Percentiles rank a stretch among this genome's conserved stretches.
Evolutionary conservation across 2,888 invertebrate genomes (phyloP).

Genomic region (Diabrotica balteata): DNA sequence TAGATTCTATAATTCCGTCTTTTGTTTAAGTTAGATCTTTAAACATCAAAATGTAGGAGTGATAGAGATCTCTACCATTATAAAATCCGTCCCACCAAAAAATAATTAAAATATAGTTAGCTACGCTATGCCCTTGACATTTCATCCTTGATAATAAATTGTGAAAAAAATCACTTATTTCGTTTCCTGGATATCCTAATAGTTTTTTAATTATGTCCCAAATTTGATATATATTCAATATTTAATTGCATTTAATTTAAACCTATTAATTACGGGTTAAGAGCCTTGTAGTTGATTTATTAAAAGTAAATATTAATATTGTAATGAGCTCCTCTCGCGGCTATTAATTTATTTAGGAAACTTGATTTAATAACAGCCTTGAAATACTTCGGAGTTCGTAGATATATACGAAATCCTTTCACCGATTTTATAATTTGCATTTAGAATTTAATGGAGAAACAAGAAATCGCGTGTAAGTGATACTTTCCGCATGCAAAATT

Average conservation of each 20-base stretch:
- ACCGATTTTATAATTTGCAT: constrained; percentile 19
- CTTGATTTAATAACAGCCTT: constrained; percentile 13
- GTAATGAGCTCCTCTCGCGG: not conserved
- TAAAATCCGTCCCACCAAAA: no score
- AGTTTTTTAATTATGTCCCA: not conserved
- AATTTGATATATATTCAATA: not conserved
- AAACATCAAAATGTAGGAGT: no score
- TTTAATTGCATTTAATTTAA: not conserved
- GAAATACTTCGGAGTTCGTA: constrained; percentile 18
- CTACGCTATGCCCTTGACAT: not conserved
- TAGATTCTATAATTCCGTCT: no score
- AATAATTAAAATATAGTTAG: no score
- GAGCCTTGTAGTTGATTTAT: not conserved
- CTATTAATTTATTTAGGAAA: not conserved
- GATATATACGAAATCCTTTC: constrained; percentile 19
- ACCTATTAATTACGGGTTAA: constrained; percentile 1
- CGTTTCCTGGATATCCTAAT: not conserved
- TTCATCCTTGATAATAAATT: not conserved
- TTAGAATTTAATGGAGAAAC: not conserved
- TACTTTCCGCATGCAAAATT: no score
- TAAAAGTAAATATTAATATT: constrained; percentile 1
- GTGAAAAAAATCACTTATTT: no score
- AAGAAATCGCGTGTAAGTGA: no score
- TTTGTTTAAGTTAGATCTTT: no score
- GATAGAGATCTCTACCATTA: no score